phyloP scores from a whole-genome alignment of 2,888 invertebrate genomes.

The Taenaris catops region DNA sequence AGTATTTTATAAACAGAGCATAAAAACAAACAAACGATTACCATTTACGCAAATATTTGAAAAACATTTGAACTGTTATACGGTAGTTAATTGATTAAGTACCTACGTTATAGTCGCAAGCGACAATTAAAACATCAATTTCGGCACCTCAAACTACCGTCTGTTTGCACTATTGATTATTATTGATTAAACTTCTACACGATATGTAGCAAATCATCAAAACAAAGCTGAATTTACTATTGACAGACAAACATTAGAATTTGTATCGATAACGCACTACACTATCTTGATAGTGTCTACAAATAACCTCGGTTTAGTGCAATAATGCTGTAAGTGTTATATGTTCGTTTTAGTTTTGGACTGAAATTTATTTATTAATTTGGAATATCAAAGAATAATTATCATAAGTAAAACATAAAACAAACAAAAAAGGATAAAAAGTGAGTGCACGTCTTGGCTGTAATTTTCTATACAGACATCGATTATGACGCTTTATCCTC shows the following conservation, averaged over 20 bases:
- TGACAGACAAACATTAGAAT: constrained; percentile 40
- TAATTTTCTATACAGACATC: no score
- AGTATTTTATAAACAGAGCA: constrained; percentile 21
- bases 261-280: constrained; percentile 38
- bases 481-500: no score
- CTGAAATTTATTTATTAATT: no score
- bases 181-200: constrained; percentile 41
- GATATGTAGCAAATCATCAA: constrained; percentile 53
- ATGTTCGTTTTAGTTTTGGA: no score
- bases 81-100: constrained; percentile 24
- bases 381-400: no score
- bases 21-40: constrained; percentile 16
- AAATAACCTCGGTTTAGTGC: not conserved
- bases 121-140: constrained; percentile 24
- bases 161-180: constrained; percentile 52
- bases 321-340: not conserved
- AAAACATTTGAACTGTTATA: constrained; percentile 18
- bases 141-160: constrained; percentile 28
- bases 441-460: no score
- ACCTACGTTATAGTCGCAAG: constrained; percentile 13
- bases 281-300: constrained; percentile 10
- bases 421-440: no score
- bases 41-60: constrained; percentile 20
- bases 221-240: constrained; percentile 43
- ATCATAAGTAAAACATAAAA: no score